These are phyloP conservation scores for Pomatorhinus ruficollis DNA, from an alignment of 2,113 vertebrate genomes.

Conservation along the genomic window DNA sequence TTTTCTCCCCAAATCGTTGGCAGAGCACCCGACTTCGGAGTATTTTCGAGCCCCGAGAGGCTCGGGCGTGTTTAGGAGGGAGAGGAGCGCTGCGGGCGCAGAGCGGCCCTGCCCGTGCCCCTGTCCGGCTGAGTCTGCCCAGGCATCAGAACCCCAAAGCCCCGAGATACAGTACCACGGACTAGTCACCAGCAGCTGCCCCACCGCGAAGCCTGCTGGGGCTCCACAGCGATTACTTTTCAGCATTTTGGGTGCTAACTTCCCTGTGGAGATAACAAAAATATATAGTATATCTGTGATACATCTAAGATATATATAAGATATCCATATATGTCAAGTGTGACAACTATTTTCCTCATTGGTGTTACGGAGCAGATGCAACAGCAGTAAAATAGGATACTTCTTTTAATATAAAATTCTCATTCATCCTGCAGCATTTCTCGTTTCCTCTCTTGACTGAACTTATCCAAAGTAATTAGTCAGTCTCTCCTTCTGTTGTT, in stretches of 20 bases:
- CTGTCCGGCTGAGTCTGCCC: background rate
- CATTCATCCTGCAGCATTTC: background rate
- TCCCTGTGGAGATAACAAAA: background rate
- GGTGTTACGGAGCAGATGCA: background rate
- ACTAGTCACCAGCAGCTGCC: background rate
- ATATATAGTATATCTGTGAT: accelerated
- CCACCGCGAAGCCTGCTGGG: background rate
- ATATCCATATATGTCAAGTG: background rate
- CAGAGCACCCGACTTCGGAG: background rate
- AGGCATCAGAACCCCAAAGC: accelerated
- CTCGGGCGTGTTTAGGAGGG: background rate
- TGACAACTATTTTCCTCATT: background rate
- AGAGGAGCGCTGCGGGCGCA: background rate
- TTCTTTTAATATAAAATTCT: background rate
- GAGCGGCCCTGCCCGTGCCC: background rate
- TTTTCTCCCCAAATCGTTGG: accelerated
- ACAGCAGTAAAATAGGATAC: background rate
- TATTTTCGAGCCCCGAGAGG: background rate
- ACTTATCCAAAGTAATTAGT: background rate
- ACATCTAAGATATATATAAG: background rate
- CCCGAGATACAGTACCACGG: too few species aligned
- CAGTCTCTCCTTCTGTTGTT: background rate
- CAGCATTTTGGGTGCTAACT: background rate
- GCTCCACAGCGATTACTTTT: background rate
- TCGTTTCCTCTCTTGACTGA: background rate